Percentiles rank a stretch among this genome's conserved stretches.
Conservation (phyloP, 2,797 vertebrate genomes). For the Arnoldichthys spilopterus region DNA sequence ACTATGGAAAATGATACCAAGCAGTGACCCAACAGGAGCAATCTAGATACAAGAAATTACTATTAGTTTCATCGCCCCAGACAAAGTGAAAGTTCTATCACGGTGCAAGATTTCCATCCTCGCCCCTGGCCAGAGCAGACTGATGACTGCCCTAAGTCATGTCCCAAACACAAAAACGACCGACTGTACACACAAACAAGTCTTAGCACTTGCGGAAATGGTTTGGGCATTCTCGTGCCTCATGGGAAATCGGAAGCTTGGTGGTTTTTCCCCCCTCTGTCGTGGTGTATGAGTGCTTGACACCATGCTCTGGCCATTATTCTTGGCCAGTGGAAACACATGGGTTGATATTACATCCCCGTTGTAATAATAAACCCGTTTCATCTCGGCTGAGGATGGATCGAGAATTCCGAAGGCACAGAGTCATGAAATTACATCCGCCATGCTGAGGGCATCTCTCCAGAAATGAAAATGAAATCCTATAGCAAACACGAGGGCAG, state of each 20-base stretch:
- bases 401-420: conserved; percentile 62
- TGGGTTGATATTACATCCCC: conserved; percentile 75
- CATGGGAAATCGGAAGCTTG: conserved; percentile 25
- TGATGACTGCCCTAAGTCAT: conserved; percentile 34
- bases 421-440: conserved; percentile 75
- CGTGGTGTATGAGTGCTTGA: conserved; percentile 59
- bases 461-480: conserved; percentile 66
- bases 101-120: conserved; percentile 18
- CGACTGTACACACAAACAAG: conserved; percentile 72
- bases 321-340: conserved; percentile 67
- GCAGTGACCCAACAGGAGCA: conserved; percentile 22
- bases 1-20: conserved; percentile 11
- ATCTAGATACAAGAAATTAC: background rate
- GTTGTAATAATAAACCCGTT: conserved; percentile 77
- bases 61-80: conserved; percentile 2
- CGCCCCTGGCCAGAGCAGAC: conserved; percentile 18
- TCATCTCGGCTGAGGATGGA: conserved; percentile 63
- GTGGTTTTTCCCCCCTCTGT: conserved; percentile 42
- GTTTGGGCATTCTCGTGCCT: conserved; percentile 56
- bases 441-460: conserved; percentile 67
- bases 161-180: conserved; percentile 60
- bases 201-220: conserved; percentile 71
- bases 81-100: background rate
- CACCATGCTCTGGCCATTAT: conserved; percentile 69
- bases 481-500: conserved; percentile 54